Base-by-base conservation (phyloP, 2,797 vertebrate genomes). In the Limosa lapponica region DNA sequence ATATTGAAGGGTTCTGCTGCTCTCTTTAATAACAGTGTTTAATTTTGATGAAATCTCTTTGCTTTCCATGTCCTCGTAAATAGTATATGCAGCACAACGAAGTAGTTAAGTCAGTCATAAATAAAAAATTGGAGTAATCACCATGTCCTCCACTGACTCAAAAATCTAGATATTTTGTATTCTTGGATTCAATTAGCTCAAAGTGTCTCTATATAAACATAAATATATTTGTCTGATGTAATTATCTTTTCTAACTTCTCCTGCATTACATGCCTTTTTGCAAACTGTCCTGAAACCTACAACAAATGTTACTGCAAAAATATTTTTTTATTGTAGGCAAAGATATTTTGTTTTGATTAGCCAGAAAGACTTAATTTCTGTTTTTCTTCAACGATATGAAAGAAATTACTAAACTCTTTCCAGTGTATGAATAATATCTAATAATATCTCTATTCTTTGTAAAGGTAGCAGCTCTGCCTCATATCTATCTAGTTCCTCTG, bases 1-100 rank as follows among this genome's bases (percentile, higher is more conserved):
- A 4, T 20, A 58, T 46, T 36, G 44, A 4, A 27, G 5, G 0
- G 2, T 46, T 46, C 25, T 58, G 30, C 13, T 51, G 0, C 8
- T n/a, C 5, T 51, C 9, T 4, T 86, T 11, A 43, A 6, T 58
- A 61, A 18, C n/a, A n/a, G 6, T 27, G 4, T 39, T 51, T 79
- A 3, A 15, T 69, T 92, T 69, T 72, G 11, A 39, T 72, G 5
- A 78, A 82, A 75, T 36, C 4, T 8, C 6, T 37, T 37, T 58
- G 4, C 9, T 66, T 69, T 89, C 14, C 0, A 1, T 36, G 13
- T 43, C 13, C 8, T 37, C 10, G 30, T 70, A 19, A 69, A n/a
- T 57, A 86, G 49, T 3, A 46, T 82, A 54, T 12, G 3, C 18
- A 75, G 24, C 37, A 65, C 11, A 75, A 30, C 7, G 48, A 64